A percentile compares a stretch with the other conserved stretches of the same genome.
phyloP scores from a whole-genome alignment of 92 coral and sea anemone species.

The Umimayanthus kanabou region DNA sequence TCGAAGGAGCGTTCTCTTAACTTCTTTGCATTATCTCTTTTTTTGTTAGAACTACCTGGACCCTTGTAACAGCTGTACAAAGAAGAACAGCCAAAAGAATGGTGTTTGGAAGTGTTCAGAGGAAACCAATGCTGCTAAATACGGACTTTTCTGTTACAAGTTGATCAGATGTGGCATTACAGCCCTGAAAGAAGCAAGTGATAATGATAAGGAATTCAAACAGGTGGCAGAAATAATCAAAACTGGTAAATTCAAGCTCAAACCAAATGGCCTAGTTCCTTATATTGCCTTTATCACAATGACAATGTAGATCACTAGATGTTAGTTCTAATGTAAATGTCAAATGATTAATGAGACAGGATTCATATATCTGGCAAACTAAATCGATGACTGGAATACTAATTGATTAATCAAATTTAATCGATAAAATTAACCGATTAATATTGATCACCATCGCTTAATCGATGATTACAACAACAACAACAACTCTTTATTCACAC shows the following conservation, averaged over 20 bases:
- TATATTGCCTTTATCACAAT: too few species aligned
- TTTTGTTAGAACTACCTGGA: slow-evolving; percentile 64
- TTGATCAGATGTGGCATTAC: slow-evolving; percentile 80
- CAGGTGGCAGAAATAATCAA: slow-evolving; percentile 61
- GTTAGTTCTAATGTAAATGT: too few species aligned
- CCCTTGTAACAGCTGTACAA: slow-evolving; percentile 53
- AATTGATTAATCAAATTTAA: too few species aligned
- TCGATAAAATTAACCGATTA: too few species aligned
- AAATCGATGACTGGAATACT: too few species aligned
- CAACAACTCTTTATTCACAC: too few species aligned
- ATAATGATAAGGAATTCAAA: slow-evolving; percentile 43
- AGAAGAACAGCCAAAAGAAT: slow-evolving; percentile 61
- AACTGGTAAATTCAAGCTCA: slow-evolving; percentile 57
- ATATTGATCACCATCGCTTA: too few species aligned
- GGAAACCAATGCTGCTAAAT: slow-evolving; percentile 69
- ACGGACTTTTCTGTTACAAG: slow-evolving; percentile 72
- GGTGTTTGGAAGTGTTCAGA: slow-evolving; percentile 61
- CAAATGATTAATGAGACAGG: too few species aligned
- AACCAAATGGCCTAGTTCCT: not conserved
- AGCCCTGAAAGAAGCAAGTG: slow-evolving; percentile 63
- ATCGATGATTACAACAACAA: too few species aligned
- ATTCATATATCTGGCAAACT: too few species aligned
- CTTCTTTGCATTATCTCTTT: not conserved
- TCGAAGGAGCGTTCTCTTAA: not conserved
- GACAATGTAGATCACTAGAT: too few species aligned